These are phyloP conservation scores for Agrotis puta DNA, from an alignment of 2,888 invertebrate genomes.

Conservation along the genomic window DNA sequence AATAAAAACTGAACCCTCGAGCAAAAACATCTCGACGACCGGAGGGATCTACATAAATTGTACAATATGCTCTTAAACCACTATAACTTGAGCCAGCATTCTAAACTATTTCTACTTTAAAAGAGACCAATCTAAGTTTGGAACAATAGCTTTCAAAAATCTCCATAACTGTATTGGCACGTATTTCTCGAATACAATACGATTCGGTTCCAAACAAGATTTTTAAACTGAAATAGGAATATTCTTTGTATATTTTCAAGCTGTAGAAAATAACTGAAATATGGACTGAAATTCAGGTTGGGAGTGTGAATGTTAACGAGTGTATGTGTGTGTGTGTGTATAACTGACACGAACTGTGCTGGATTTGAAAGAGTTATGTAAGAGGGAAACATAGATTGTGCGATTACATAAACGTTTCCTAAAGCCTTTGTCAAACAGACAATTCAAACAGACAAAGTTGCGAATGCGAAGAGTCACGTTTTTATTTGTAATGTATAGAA, in stretches of 20 bases:
- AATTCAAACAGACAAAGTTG: no score
- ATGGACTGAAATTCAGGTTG: slow-evolving; percentile 39
- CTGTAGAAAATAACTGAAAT: slow-evolving; percentile 37
- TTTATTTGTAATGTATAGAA: no score
- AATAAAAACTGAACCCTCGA: slow-evolving; percentile 38
- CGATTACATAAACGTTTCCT: not conserved
- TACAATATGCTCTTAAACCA: slow-evolving; percentile 24
- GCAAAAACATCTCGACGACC: slow-evolving; percentile 23
- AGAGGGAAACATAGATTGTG: no score
- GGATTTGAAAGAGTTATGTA: slow-evolving; percentile 15
- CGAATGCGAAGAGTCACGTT: no score
- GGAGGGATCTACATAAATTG: slow-evolving; percentile 46
- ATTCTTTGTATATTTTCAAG: slow-evolving; percentile 52
- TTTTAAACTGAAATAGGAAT: slow-evolving; percentile 58
- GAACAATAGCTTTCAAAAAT: slow-evolving; percentile 49
- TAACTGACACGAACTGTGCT: not conserved
- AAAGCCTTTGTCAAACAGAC: no score
- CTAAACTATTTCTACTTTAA: slow-evolving; percentile 22
- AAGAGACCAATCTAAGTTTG: slow-evolving; percentile 50
- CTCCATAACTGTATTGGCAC: slow-evolving; percentile 58
- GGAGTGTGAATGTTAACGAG: slow-evolving; percentile 39
- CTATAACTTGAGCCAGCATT: slow-evolving; percentile 23
- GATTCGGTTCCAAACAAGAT: slow-evolving; percentile 58
- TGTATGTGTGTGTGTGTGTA: slow-evolving; percentile 9
- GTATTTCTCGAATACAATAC: slow-evolving; percentile 58